Conservation (phyloP, 2,888 invertebrate genomes). For the Chalcosyrphus nemorum region DNA sequence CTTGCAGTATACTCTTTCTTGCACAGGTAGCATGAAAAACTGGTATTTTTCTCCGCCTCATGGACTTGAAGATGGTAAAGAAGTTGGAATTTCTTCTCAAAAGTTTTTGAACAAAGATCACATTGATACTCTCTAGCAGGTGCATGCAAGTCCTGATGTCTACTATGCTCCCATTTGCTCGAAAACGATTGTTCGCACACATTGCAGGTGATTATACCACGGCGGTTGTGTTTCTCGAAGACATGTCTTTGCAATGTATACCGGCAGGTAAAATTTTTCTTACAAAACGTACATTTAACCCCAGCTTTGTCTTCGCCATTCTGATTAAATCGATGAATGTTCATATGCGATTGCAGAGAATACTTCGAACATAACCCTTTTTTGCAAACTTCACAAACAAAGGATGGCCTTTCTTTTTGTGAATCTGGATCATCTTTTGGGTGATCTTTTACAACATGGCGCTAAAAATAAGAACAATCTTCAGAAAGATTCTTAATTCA, state of each 20-base stretch:
- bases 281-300: constrained; percentile 28
- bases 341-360: constrained; percentile 46
- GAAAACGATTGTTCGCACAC: constrained; percentile 43
- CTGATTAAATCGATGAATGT: constrained; percentile 18
- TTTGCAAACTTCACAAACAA: constrained; percentile 32
- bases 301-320: constrained; percentile 5
- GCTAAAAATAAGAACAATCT: constrained; percentile 21
- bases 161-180: constrained; percentile 42
- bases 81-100: constrained; percentile 51
- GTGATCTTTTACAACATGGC: constrained; percentile 53
- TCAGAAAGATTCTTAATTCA: too few species aligned
- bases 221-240: constrained; percentile 46
- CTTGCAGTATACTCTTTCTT: constrained; percentile 46
- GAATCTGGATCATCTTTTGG: background rate
- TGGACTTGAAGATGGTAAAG: constrained; percentile 65
- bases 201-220: constrained; percentile 51
- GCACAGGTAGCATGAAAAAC: constrained; percentile 51
- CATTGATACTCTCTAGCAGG: constrained; percentile 45
- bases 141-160: constrained; percentile 50
- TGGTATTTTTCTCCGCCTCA: constrained; percentile 20
- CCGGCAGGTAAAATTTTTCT: constrained; percentile 45
- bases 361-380: constrained; percentile 43
- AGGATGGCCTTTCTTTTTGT: constrained; percentile 14
- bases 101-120: constrained; percentile 46
- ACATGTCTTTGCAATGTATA: constrained; percentile 49